Base-by-base conservation (phyloP, 2,888 invertebrate species). In the Brachyptera risi region DNA sequence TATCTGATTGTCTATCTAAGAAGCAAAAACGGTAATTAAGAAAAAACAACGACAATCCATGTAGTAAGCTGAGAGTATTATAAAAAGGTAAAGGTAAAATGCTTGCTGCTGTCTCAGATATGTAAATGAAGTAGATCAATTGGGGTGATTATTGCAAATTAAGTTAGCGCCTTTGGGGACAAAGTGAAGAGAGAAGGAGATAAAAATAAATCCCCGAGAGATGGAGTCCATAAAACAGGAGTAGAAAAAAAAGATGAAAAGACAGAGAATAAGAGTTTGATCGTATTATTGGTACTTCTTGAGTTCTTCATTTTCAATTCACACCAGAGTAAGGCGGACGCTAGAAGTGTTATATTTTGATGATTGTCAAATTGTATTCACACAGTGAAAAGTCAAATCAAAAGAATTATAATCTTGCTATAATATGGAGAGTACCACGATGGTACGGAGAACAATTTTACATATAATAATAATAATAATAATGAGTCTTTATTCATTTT, bases 91-190 rank as follows among this genome's bases (percentile, higher is more conserved):
- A 17, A 38, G 3, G 38, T 3, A 17, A 15, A 38, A 13, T 3
- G 38, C 5, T 31, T 11, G 35, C 35, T 3, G 24, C 1, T 24
- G 47, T 3, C 1, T n/a, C 4, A 2, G 11, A 37, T 54, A 54
- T 54, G 54, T 9, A 37, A 54, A 54, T 54, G 54, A 27, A 51
- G 19, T 37, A 2, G 37, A 54, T 54, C 54, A 19, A 54, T 21
- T 17, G 3, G 54, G 1, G 37, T 7, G 37, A 54, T 54, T 17
- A 35, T 3, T 37, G 50, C 54, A 37, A 54, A 54, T 54, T 37
- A 54, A 54, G 54, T 51, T 51, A 17, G 17, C 27, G 51, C 51
- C 54, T 54, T 37, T 19, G 23, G 54, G 37, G 54, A 51, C 27
- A 27, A n/a, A n/a, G 50, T 15, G 49, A 49, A 4, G 50, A 51